These are phyloP conservation scores for Neoaliturus tenellus DNA, from an alignment of 2,888 invertebrate genomes.

Conservation along the genomic window DNA sequence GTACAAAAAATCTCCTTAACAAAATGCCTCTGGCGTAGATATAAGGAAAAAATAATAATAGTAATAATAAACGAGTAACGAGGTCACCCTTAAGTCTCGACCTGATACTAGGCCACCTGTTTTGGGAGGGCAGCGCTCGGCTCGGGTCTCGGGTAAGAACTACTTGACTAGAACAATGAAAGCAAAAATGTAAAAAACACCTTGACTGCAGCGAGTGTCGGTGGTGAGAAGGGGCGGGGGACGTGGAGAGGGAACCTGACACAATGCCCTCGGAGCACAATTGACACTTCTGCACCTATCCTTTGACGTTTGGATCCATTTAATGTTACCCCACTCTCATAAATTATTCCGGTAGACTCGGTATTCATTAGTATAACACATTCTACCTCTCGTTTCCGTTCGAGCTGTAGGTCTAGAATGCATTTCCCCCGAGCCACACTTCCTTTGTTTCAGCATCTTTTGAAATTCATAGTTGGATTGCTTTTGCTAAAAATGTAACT, in stretches of 20 bases:
- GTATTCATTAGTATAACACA: background rate
- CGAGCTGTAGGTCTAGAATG: no score
- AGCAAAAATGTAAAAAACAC: background rate
- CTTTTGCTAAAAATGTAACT: no score
- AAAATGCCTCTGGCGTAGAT: no score
- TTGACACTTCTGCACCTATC: background rate
- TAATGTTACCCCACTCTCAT: background rate
- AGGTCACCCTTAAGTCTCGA: background rate
- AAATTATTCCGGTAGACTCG: background rate
- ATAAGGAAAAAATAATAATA: no score
- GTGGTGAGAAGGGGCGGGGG: background rate
- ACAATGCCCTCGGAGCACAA: conserved; percentile 11
- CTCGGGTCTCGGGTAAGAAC: background rate
- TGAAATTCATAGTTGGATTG: no score
- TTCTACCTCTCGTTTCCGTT: background rate
- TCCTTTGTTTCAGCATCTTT: no score
- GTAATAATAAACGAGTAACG: no score
- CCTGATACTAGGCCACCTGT: background rate
- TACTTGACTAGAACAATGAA: background rate
- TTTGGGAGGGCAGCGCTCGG: background rate
- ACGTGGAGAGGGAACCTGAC: background rate
- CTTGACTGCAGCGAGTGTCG: background rate
- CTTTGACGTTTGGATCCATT: background rate
- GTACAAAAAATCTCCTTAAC: no score
- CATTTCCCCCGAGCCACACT: no score